phyloP scores from a whole-genome alignment of 2,113 vertebrate species.

The Scopus umbretta region DNA sequence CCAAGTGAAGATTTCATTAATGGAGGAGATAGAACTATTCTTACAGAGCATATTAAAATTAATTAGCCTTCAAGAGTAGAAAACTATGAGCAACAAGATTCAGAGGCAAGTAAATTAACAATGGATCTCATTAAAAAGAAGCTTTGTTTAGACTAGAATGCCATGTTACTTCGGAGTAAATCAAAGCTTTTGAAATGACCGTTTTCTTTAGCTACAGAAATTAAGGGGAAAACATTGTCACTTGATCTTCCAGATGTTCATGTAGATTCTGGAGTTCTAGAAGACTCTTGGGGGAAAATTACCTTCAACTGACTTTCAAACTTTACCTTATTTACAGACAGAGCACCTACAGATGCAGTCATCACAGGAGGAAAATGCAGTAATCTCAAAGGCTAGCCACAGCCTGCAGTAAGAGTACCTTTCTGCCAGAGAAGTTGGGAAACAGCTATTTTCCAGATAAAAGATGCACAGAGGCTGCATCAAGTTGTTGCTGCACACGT shows the following conservation, averaged over 20 bases:
- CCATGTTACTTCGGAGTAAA: not conserved
- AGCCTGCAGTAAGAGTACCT: not conserved
- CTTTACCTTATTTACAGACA: not conserved
- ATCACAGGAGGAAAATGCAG: not conserved
- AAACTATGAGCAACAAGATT: not conserved
- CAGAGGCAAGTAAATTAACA: not conserved
- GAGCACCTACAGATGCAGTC: not conserved
- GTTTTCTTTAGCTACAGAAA: not conserved
- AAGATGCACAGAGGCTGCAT: not conserved
- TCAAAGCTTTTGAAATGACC: not conserved
- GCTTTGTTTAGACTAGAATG: not conserved
- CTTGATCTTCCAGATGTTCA: not conserved
- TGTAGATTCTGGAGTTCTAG: not conserved
- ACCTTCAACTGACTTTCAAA: not conserved
- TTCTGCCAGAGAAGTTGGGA: not conserved
- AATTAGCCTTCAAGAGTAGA: constrained; percentile 24
- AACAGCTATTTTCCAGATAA: not conserved
- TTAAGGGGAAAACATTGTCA: not conserved
- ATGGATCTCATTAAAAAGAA: not conserved
- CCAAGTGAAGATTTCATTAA: not conserved
- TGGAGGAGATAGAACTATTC: not conserved
- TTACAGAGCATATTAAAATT: constrained; percentile 19
- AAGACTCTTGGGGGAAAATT: not conserved
- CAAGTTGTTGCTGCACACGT: not conserved
- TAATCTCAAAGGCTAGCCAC: not conserved